Evolutionary conservation across 2,113 vertebrate genomes (phyloP).

Genomic region (Microcebus griseorufus): DNA sequence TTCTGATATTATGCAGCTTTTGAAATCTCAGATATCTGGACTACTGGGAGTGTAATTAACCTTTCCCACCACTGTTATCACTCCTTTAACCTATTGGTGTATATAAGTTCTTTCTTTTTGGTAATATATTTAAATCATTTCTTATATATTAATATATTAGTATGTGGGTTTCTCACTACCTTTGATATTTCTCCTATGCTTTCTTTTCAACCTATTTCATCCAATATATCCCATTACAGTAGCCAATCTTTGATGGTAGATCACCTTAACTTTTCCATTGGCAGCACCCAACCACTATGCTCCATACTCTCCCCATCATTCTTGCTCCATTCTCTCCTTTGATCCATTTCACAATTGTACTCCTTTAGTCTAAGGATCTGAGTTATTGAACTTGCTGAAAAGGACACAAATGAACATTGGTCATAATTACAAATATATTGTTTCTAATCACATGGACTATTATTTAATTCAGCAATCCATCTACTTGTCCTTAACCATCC

Average conservation of each 20-base stretch:
- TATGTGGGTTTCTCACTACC: background rate
- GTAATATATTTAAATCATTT: background rate
- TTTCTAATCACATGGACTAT: background rate
- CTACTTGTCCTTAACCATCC: background rate
- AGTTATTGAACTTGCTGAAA: background rate
- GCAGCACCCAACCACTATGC: background rate
- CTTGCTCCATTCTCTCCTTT: background rate
- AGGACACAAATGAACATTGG: background rate
- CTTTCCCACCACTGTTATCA: background rate
- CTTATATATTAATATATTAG: background rate
- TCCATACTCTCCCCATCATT: background rate
- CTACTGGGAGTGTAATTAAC: background rate
- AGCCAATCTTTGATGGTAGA: rapidly evolving
- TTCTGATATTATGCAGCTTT: slow-evolving; percentile 1
- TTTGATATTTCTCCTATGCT: background rate
- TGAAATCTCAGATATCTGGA: background rate
- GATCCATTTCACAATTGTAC: background rate
- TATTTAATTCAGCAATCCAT: background rate
- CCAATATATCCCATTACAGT: background rate
- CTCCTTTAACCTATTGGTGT: background rate
- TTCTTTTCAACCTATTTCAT: background rate
- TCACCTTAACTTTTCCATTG: background rate
- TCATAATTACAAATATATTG: background rate
- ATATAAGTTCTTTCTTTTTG: background rate
- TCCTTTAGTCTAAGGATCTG: background rate